A percentile compares a stretch with the other conserved stretches of the same genome.
phyloP scores from a whole-genome alignment of 2,888 invertebrate species.

The Sinodicranocentrus sp. region DNA sequence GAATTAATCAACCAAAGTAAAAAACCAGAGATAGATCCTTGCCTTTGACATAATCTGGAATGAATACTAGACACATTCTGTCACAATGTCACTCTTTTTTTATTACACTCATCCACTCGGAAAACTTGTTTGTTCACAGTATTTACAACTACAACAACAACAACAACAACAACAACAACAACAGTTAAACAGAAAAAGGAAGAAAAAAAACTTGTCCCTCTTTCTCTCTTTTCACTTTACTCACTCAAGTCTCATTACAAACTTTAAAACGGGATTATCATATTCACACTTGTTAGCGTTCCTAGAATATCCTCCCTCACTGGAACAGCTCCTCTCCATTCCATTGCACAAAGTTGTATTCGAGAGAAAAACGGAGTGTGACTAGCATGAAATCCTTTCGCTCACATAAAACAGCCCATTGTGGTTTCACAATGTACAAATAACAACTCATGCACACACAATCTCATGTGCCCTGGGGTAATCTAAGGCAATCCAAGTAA shows the following conservation, averaged over 20 bases:
- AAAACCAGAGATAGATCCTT: conserved; percentile 46
- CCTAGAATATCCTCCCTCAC: too few species aligned
- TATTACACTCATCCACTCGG: neutral
- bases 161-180: too few species aligned
- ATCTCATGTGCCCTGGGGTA: conserved; percentile 39
- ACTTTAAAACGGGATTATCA: neutral
- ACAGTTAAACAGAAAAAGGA: too few species aligned
- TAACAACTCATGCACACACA: neutral
- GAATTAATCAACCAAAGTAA: conserved; percentile 11
- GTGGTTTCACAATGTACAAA: too few species aligned
- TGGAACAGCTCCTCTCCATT: too few species aligned
- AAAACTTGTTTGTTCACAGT: neutral
- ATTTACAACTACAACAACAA: too few species aligned
- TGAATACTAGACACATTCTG: neutral
- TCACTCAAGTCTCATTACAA: neutral
- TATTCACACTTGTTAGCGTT: neutral
- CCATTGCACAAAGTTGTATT: too few species aligned
- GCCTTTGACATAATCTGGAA: conserved; percentile 59
- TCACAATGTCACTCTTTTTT: neutral
- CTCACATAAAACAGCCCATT: too few species aligned
- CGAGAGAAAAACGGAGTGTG: neutral
- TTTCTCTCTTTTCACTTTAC: neutral
- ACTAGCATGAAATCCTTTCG: neutral
- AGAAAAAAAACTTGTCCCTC: neutral
- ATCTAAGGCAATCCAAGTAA: conserved; percentile 54